phyloP scores from a whole-genome alignment of 2,797 vertebrate species.

The Pseudomugil gertrudae region DNA sequence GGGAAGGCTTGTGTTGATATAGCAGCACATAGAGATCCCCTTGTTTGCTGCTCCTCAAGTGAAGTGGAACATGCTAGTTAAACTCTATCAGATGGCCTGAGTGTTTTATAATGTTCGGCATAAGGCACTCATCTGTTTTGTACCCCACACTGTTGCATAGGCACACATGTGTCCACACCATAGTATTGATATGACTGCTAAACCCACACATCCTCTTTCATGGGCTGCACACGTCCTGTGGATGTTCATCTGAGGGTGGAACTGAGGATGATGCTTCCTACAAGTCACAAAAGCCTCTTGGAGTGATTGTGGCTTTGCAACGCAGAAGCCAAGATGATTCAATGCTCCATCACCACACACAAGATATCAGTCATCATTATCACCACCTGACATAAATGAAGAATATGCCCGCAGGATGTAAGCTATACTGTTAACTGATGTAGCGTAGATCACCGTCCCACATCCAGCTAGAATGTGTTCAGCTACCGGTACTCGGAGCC shows the following conservation, averaged over 20 bases:
- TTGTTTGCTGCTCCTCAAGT: slow-evolving; percentile 66
- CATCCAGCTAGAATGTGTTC: slow-evolving; percentile 44
- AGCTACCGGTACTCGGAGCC: slow-evolving; percentile 23
- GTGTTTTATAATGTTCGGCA: slow-evolving; percentile 73
- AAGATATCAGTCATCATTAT: slow-evolving; percentile 61
- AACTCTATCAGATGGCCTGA: slow-evolving; percentile 75
- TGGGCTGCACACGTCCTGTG: slow-evolving; percentile 61
- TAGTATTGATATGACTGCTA: slow-evolving; percentile 55
- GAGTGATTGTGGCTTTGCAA: slow-evolving; percentile 36
- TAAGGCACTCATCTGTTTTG: slow-evolving; percentile 64
- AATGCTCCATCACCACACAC: slow-evolving; percentile 37
- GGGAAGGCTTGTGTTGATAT: slow-evolving; percentile 67
- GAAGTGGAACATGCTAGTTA: slow-evolving; percentile 72
- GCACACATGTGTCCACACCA: slow-evolving; percentile 36
- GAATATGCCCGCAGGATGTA: slow-evolving; percentile 56
- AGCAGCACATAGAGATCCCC: slow-evolving; percentile 62
- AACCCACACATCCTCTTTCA: slow-evolving; percentile 71
- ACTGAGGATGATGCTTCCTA: slow-evolving; percentile 50
- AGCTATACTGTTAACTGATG: slow-evolving; percentile 40
- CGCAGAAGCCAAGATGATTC: slow-evolving; percentile 47
- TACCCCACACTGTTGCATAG: slow-evolving; percentile 66
- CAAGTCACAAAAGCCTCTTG: slow-evolving; percentile 53
- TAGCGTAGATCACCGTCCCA: slow-evolving; percentile 16
- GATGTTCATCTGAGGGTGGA: slow-evolving; percentile 51
- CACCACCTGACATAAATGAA: slow-evolving; percentile 45